These are phyloP conservation scores for Aphidius ervi DNA, from an alignment of 1,140 invertebrate genomes.

Conservation along the genomic window DNA sequence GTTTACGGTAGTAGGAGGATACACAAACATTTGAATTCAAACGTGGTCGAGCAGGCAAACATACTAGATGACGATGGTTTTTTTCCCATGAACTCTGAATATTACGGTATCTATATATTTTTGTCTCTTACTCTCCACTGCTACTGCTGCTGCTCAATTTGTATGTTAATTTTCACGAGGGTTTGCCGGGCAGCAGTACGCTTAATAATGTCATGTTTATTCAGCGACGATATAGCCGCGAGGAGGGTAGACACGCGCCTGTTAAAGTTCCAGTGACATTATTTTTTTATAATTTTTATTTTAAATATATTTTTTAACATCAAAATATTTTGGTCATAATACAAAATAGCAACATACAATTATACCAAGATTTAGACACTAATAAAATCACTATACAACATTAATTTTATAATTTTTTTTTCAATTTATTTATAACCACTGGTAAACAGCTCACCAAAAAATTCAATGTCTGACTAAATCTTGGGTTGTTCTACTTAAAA, in stretches of 20 bases:
- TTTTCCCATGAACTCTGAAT: slow-evolving; percentile 13
- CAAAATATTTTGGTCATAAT: no score
- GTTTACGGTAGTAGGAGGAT: no score
- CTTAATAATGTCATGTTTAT: slow-evolving; percentile 56
- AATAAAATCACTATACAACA: no score
- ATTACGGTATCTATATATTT: background rate
- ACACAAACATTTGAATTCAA: slow-evolving; percentile 30
- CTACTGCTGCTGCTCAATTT: slow-evolving; percentile 45
- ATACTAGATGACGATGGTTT: slow-evolving; percentile 19
- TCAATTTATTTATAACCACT: no score
- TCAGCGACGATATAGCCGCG: slow-evolving; percentile 52
- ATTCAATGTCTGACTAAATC: no score
- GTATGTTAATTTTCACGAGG: slow-evolving; percentile 52
- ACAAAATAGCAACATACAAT: no score
- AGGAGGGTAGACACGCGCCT: slow-evolving; percentile 35
- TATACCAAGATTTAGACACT: no score
- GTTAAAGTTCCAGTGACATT: slow-evolving; percentile 3
- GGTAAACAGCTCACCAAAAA: no score
- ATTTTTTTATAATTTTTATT: background rate
- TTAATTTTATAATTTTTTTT: no score
- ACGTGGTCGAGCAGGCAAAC: slow-evolving; percentile 24
- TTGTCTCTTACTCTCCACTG: background rate
- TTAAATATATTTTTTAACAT: no score
- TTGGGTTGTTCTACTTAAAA: no score
- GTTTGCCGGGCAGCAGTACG: slow-evolving; percentile 50